Percentiles rank a stretch among this genome's conserved stretches.
phyloP scores from a whole-genome alignment of 2,888 invertebrate genomes.

The Tuberolachnus salignus region DNA sequence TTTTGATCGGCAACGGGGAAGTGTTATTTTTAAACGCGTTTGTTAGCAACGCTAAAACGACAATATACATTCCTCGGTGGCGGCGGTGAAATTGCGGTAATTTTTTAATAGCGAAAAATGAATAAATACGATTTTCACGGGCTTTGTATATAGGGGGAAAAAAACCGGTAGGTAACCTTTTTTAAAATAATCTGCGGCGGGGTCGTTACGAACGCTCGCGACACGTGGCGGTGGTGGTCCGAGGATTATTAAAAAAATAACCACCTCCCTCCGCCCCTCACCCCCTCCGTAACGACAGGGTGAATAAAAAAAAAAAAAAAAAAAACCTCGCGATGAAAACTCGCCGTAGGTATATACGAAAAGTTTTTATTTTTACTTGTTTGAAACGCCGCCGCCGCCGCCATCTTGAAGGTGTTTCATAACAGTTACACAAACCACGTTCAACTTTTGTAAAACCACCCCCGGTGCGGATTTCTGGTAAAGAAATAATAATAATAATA shows the following conservation, averaged over 20 bases:
- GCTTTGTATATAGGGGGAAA: not conserved
- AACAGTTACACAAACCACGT: conserved; percentile 56
- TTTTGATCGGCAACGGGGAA: too few relatives aligned
- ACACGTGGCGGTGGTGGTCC: conserved; percentile 21
- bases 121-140: not conserved
- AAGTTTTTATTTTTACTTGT: conserved; percentile 46
- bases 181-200: conserved; percentile 39
- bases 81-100: too few relatives aligned
- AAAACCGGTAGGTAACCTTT: conserved; percentile 1
- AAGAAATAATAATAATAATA: conserved; percentile 55
- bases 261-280: conserved; percentile 11
- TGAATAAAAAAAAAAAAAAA: not conserved
- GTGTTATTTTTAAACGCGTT: too few relatives aligned
- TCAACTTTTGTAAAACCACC: conserved; percentile 54
- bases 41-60: too few relatives aligned
- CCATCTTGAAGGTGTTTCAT: conserved; percentile 57
- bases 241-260: conserved; percentile 53
- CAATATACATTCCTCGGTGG: too few relatives aligned
- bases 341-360: not conserved
- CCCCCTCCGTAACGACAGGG: conserved; percentile 28
- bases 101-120: not conserved
- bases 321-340: conserved; percentile 16
- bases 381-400: conserved; percentile 46
- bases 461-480: conserved; percentile 44
- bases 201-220: conserved; percentile 39